Evolutionary conservation across 2,113 vertebrate genomes (phyloP).

Genomic region (Prionailurus bengalensis): DNA sequence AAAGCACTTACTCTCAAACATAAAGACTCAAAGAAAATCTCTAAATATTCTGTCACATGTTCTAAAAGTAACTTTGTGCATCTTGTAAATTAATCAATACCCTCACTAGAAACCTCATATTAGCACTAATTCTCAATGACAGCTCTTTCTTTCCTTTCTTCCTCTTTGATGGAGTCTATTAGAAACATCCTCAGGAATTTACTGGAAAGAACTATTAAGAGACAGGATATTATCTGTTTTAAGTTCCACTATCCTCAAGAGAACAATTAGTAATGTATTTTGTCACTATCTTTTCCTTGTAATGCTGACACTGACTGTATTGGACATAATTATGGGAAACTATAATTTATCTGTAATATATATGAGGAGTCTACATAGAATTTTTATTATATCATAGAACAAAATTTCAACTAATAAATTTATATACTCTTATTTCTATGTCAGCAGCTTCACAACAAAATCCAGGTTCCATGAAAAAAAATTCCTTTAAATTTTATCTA

Average conservation of each 20-base stretch:
- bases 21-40: neutral
- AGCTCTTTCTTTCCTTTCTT: neutral
- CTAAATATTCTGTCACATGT: neutral
- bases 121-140: conserved; percentile 30
- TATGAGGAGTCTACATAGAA: neutral
- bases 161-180: neutral
- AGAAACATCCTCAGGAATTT: neutral
- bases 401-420: neutral
- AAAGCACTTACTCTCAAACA: neutral
- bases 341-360: neutral
- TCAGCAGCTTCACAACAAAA: neutral
- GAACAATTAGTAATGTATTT: neutral
- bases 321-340: neutral
- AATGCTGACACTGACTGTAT: neutral
- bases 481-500: neutral
- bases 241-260: neutral
- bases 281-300: neutral
- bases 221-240: neutral
- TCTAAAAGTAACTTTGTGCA: neutral
- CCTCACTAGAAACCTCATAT: conserved; percentile 4
- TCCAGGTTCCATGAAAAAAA: neutral
- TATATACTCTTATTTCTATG: neutral
- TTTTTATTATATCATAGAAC: neutral
- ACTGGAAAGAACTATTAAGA: neutral
- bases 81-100: neutral